Conservation (phyloP, 92 coral and sea anemone species). For the Epizoanthus scotinus region DNA sequence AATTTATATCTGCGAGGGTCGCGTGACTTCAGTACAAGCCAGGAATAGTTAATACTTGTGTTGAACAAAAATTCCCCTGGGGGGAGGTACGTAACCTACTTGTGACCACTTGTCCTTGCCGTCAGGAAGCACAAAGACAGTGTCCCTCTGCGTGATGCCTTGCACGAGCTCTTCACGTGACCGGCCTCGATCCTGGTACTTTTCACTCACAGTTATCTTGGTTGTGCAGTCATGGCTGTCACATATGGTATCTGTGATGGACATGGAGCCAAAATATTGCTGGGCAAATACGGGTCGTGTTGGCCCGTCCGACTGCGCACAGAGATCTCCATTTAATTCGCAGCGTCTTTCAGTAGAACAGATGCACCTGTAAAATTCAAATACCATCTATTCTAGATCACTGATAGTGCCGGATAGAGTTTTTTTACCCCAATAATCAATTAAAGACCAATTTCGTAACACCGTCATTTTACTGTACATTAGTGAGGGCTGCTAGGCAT, state of each 20-base stretch:
- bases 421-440: background rate
- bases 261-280: constrained; percentile 56
- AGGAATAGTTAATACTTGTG: too few species aligned
- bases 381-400: background rate
- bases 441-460: too few species aligned
- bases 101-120: constrained; percentile 37
- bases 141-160: constrained; percentile 50
- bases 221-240: constrained; percentile 48
- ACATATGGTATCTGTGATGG: constrained; percentile 59
- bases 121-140: constrained; percentile 51
- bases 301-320: constrained; percentile 42
- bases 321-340: constrained; percentile 27
- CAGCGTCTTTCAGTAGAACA: constrained; percentile 32
- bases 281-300: constrained; percentile 50
- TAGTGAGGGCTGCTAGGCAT: too few species aligned
- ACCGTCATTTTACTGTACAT: too few species aligned
- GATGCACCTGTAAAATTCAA: constrained; percentile 1
- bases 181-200: constrained; percentile 52
- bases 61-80: too few species aligned
- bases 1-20: too few species aligned
- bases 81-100: background rate
- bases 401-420: background rate
- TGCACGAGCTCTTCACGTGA: constrained; percentile 67
- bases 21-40: too few species aligned
- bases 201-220: constrained; percentile 57